Conservation (phyloP, 1,140 invertebrate species). For the Cydia splendana region DNA sequence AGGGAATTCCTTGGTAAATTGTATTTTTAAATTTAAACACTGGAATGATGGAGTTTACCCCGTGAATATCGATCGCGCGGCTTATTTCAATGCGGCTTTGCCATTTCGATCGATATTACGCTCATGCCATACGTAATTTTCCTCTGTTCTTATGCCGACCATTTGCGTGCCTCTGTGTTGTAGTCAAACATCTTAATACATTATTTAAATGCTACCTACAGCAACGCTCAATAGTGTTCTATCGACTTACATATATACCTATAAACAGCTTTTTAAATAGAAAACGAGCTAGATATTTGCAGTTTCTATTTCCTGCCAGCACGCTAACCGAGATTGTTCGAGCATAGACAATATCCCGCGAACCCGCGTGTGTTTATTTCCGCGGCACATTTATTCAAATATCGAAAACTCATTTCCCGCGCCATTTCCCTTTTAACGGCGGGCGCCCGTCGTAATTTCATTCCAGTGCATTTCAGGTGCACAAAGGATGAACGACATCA, state of each 20-base stretch:
- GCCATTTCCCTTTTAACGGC: slow-evolving; percentile 60
- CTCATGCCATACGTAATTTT: slow-evolving; percentile 65
- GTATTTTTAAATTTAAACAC: slow-evolving; percentile 76
- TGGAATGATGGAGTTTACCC: slow-evolving; percentile 56
- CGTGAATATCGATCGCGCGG: slow-evolving; percentile 67
- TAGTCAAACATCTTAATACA: slow-evolving; percentile 24
- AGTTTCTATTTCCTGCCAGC: slow-evolving; percentile 35
- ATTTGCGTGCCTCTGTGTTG: slow-evolving; percentile 36
- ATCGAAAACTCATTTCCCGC: slow-evolving; percentile 73
- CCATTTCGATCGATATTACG: slow-evolving; percentile 72
- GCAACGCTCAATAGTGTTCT: background rate
- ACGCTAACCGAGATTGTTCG: slow-evolving; percentile 45
- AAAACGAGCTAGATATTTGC: background rate
- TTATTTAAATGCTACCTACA: slow-evolving; percentile 5
- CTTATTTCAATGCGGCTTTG: slow-evolving; percentile 66
- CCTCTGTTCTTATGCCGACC: slow-evolving; percentile 52
- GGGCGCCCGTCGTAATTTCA: slow-evolving; percentile 35
- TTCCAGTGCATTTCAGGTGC: slow-evolving; percentile 58
- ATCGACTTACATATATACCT: background rate
- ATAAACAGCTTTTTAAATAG: background rate
- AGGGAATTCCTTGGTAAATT: slow-evolving; percentile 75
- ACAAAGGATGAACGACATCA: slow-evolving; percentile 38
- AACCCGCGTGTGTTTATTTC: slow-evolving; percentile 68
- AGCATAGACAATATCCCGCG: slow-evolving; percentile 65
- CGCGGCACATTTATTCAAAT: slow-evolving; percentile 71